Percentiles rank a stretch among this genome's conserved stretches.
Conservation (phyloP, 2,797 vertebrate species). For the Todus mexicanus region DNA sequence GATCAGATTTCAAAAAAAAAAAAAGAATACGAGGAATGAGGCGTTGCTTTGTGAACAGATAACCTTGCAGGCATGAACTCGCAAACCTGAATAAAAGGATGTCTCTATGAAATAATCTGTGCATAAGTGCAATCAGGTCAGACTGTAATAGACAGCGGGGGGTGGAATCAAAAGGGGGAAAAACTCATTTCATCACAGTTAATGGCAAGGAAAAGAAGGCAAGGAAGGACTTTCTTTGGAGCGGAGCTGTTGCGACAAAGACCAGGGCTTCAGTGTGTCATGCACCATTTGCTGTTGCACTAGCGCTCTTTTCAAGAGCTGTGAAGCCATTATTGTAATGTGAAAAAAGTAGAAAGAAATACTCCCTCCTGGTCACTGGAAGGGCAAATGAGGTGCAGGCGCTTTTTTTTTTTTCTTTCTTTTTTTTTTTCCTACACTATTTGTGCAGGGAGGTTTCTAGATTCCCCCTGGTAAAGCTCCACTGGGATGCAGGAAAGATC, state of each 20-base stretch:
- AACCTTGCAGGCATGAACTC: constrained; percentile 78
- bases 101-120: constrained; percentile 76
- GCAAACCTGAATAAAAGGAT: constrained; percentile 75
- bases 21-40: constrained; percentile 54
- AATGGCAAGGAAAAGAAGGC: constrained; percentile 83
- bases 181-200: constrained; percentile 83
- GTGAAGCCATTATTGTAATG: constrained; percentile 83
- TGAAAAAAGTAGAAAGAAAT: constrained; percentile 81
- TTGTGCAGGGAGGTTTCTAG: constrained; percentile 61
- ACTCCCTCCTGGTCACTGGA: constrained; percentile 83
- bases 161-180: constrained; percentile 74
- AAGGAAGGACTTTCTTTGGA: constrained; percentile 81
- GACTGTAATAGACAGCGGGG: constrained; percentile 72
- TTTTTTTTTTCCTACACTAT: neutral
- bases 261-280: constrained; percentile 75
- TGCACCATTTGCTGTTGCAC: constrained; percentile 84
- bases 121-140: constrained; percentile 76
- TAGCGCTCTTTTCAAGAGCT: constrained; percentile 81
- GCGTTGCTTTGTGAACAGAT: constrained; percentile 73
- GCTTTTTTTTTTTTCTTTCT: neutral
- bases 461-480: constrained; percentile 57
- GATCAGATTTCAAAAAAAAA: constrained; percentile 75
- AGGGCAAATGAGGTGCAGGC: constrained; percentile 85
- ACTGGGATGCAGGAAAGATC: constrained; percentile 66
- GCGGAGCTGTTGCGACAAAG: constrained; percentile 77